phyloP scores from a whole-genome alignment of 2,888 invertebrate species.

The Galerucella nymphaeae region DNA sequence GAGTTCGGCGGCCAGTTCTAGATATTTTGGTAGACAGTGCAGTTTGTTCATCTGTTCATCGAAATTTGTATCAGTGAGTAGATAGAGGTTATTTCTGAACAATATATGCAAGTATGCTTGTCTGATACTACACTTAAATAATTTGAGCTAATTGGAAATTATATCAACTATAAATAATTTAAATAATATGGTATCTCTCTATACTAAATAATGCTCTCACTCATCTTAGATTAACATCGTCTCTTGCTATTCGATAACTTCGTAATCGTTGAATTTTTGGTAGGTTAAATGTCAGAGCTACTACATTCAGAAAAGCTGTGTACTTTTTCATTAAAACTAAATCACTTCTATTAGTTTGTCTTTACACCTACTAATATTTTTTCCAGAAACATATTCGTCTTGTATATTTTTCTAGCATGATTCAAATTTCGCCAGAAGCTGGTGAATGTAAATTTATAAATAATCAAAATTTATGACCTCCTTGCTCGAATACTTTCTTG shows the following conservation, averaged over 20 bases:
- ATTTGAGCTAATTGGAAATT: no score
- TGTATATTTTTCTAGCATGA: conserved; percentile 10
- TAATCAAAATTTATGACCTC: conserved; percentile 5
- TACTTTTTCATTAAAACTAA: not conserved
- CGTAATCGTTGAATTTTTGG: not conserved
- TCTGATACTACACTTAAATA: no score
- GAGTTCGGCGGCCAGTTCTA: not conserved
- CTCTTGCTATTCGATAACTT: not conserved
- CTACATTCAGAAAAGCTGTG: not conserved
- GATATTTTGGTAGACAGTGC: not conserved
- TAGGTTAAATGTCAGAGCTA: not conserved
- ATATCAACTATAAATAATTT: no score
- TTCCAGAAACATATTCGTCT: not conserved
- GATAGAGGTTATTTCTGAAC: no score
- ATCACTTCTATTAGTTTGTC: not conserved
- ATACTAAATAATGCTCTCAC: no score
- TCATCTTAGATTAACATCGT: no score
- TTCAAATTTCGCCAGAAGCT: not conserved
- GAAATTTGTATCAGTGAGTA: not conserved
- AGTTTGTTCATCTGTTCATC: not conserved
- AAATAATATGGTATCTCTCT: no score
- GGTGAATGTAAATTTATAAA: conserved; percentile 12
- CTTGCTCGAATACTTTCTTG: not conserved
- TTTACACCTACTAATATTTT: not conserved
- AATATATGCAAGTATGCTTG: no score